Base-by-base conservation (phyloP, 2,888 invertebrate genomes). In the Microctonus aethiopoides region DNA sequence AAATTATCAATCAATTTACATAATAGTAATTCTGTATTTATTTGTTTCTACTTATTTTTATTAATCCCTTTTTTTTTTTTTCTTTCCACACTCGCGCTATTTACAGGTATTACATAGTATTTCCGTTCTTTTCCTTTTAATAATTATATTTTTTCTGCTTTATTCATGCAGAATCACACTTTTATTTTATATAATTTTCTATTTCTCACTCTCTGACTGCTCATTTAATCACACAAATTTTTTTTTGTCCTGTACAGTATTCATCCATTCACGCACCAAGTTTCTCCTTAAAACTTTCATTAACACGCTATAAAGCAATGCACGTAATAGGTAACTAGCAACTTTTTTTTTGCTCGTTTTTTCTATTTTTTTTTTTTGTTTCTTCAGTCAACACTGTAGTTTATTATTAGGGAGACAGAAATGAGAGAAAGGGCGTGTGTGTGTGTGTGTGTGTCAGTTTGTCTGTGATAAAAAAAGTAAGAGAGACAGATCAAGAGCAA, bases 41-140 rank as follows among this genome's bases (percentile, higher is more conserved):
- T 60, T 60, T 39, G 22, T 24, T 51, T 67, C 34, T 70, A 82
- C 82, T 84, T 84, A 22, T 39, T 60, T 39, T 36, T 39, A 5
- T 59, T 59, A 11, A 26, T 34, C 32, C 36, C 16, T 65, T 56
- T 34, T 61, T 51, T 56, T 34, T 61, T 51, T 66, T 26, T 39
- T 26, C 63, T n/a, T 26, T 39, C 60, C 39, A 29, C 64, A 36
- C 51, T 52, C 54, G 13, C 78, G 79, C 84, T 86, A 86, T 86
- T 80, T 86, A 86, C 86, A 86, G 84, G 85, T 86, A 86, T 85
- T 86, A 86, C 85, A 75, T 76, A 72, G 59, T 69, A 67, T 73
- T 65, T 64, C 59, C 57, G 61, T 67, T 60, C 29, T 36, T 52
- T 71, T 76, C 74, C 75, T 75, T 79, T 13, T 29, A 20, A n/a